Conservation (phyloP, 2,888 invertebrate genomes). For the Acronicta alni region DNA sequence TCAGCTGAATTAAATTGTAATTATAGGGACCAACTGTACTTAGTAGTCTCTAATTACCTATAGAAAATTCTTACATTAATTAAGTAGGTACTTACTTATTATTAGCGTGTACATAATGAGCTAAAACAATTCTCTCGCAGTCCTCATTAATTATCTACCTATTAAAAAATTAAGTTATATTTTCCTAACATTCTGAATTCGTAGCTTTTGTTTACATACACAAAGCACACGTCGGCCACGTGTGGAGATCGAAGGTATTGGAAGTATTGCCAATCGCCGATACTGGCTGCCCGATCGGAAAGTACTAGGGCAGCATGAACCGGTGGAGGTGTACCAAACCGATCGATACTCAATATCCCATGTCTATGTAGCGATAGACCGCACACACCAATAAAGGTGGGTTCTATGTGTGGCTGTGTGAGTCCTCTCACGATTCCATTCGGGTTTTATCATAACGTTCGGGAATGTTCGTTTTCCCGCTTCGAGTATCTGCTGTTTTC, state of each 20-base stretch:
- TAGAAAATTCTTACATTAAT: too few species aligned
- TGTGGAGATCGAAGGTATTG: conserved; percentile 28
- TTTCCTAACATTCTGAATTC: neutral
- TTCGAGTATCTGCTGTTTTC: neutral
- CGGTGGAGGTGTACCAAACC: conserved; percentile 46
- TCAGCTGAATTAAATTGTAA: too few species aligned
- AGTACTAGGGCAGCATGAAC: conserved; percentile 45
- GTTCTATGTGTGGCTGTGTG: conserved; percentile 24
- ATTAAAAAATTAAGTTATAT: neutral
- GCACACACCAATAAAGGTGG: conserved; percentile 27
- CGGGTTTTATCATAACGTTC: conserved; percentile 11
- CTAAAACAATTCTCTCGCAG: too few species aligned
- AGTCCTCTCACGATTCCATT: conserved; percentile 23
- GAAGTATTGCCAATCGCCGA: conserved; percentile 40
- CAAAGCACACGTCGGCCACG: conserved; percentile 5
- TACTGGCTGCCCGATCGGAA: conserved; percentile 36
- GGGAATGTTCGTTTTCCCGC: conserved; percentile 6
- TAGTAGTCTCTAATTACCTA: too few species aligned
- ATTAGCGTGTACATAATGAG: too few species aligned
- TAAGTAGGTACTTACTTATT: too few species aligned
- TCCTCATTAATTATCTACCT: too few species aligned
- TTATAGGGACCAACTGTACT: too few species aligned
- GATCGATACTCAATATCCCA: conserved; percentile 49
- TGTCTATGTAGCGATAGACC: conserved; percentile 27
- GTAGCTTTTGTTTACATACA: conserved; percentile 24